Conservation (phyloP, 2,888 invertebrate genomes). For the Brachyptera putata region DNA sequence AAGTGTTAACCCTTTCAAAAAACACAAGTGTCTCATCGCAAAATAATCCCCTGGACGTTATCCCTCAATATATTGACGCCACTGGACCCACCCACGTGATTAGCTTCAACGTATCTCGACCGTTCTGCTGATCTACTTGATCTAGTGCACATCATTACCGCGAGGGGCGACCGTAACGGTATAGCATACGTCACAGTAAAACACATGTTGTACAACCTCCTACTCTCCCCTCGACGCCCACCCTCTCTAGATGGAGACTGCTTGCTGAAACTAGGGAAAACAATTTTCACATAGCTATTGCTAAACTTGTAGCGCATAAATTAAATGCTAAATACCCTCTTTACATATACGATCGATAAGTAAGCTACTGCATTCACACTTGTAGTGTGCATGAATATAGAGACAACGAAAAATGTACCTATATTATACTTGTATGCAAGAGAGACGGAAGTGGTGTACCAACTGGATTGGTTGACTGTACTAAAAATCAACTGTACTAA, state of each 20-base stretch:
- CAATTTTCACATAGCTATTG: slow-evolving; percentile 12
- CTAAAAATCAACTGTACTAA: too few species aligned
- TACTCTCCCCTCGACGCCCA: too few species aligned
- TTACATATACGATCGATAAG: neutral
- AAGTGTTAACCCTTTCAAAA: too few species aligned
- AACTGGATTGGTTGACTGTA: too few species aligned
- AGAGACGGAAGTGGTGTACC: too few species aligned
- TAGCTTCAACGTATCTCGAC: neutral
- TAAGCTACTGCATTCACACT: neutral
- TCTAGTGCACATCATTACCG: slow-evolving; percentile 17
- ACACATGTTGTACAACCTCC: neutral
- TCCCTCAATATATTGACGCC: too few species aligned
- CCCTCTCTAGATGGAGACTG: too few species aligned
- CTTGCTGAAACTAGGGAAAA: neutral
- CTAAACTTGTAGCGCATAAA: slow-evolving; percentile 1
- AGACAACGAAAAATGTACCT: neutral
- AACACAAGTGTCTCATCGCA: too few species aligned
- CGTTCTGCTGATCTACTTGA: neutral
- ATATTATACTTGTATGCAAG: neutral
- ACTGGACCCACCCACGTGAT: too few species aligned
- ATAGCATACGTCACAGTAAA: neutral
- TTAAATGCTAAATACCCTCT: slow-evolving; percentile 9
- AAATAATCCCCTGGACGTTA: too few species aligned
- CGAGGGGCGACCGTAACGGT: too few species aligned
- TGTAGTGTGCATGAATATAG: neutral